These are phyloP conservation scores for Epinotia brunnichana DNA, from an alignment of 2,888 invertebrate genomes.

Conservation along the genomic window DNA sequence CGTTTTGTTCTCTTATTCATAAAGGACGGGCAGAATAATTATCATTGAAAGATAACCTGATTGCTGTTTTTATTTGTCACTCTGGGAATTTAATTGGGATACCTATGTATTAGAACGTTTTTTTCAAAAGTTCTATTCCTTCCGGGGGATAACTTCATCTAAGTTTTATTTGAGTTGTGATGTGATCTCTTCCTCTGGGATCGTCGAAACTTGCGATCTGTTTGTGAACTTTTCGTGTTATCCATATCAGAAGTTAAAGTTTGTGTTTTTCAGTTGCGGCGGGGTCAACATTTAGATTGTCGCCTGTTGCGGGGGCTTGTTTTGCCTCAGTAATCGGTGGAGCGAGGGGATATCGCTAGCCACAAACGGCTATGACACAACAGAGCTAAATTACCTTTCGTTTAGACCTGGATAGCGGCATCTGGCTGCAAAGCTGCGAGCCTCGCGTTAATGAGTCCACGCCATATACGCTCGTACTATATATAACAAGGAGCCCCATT, in stretches of 20 bases:
- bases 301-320: constrained; percentile 22
- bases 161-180: constrained; percentile 60
- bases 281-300: constrained; percentile 15
- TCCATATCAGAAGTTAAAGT: constrained; percentile 37
- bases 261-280: constrained; percentile 22
- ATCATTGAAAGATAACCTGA: neutral
- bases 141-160: constrained; percentile 53
- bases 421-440: constrained; percentile 59
- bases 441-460: constrained; percentile 66
- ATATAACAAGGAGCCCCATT: constrained; percentile 59
- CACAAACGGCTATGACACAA: constrained; percentile 60
- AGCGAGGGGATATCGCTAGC: constrained; percentile 49
- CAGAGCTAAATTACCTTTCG: constrained; percentile 70
- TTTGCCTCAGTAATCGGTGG: constrained; percentile 41
- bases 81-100: constrained; percentile 5
- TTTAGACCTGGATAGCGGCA: constrained; percentile 74
- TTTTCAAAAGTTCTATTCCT: constrained; percentile 54
- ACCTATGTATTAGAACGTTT: neutral
- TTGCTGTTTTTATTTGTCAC: neutral
- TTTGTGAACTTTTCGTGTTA: constrained; percentile 49
- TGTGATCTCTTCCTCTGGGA: constrained; percentile 51
- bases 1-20: constrained; percentile 1
- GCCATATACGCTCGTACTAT: constrained; percentile 67
- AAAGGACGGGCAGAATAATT: neutral
- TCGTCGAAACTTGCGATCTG: constrained; percentile 43